Conservation (phyloP, 2,888 invertebrate genomes). For the Drosophila monieri region DNA sequence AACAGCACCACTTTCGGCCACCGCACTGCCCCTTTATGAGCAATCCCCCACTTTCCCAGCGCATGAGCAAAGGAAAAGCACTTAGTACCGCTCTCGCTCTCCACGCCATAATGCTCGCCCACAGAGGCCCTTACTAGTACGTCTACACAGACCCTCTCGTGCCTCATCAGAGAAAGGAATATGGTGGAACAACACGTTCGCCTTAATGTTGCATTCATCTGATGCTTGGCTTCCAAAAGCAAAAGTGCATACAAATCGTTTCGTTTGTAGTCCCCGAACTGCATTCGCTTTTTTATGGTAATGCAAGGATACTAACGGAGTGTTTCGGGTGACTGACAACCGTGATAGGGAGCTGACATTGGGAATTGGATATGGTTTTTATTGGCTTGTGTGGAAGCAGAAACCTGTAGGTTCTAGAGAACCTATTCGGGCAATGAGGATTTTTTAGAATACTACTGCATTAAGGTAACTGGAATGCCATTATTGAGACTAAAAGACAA, state of each 20-base stretch:
- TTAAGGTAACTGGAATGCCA: too few species aligned
- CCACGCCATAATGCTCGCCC: constrained; percentile 45
- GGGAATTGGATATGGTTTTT: constrained; percentile 43
- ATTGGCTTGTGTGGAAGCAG: constrained; percentile 25
- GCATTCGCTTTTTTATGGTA: constrained; percentile 62
- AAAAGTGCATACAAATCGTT: constrained; percentile 74
- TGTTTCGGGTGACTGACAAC: constrained; percentile 21
- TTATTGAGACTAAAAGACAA: not conserved
- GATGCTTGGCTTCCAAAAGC: constrained; percentile 42
- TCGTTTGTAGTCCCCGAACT: constrained; percentile 58
- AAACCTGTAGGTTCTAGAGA: too few species aligned
- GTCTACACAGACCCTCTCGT: not conserved
- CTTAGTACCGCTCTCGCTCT: constrained; percentile 49
- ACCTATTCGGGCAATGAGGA: too few species aligned
- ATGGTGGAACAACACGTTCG: constrained; percentile 47
- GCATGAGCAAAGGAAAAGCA: constrained; percentile 56
- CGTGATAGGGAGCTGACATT: constrained; percentile 42
- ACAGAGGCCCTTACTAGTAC: constrained; percentile 1
- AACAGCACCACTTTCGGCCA: not conserved
- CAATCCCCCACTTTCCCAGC: constrained; percentile 34
- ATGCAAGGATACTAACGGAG: constrained; percentile 44
- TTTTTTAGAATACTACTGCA: too few species aligned
- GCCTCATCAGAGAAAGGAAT: constrained; percentile 9
- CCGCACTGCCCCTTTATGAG: constrained; percentile 19
- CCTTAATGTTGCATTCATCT: constrained; percentile 58